These are phyloP conservation scores for Diaprepes abbreviatus DNA, from an alignment of 2,888 invertebrate species.

Conservation along the genomic window DNA sequence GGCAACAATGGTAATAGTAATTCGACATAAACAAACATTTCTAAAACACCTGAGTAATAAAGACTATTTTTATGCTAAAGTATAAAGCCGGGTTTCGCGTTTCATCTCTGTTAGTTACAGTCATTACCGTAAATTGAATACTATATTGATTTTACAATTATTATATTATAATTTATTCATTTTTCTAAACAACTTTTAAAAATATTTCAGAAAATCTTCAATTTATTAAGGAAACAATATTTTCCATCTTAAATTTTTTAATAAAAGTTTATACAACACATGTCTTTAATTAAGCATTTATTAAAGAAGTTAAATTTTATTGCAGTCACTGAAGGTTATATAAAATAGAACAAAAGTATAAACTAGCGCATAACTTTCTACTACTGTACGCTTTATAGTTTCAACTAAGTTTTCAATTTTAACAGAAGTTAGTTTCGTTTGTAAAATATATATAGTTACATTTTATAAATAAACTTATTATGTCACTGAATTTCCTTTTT, in stretches of 20 bases:
- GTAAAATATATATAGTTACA: constrained; percentile 43
- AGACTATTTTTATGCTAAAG: neutral
- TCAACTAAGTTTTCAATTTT: constrained; percentile 14
- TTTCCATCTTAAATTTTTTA: neutral
- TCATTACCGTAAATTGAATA: no score
- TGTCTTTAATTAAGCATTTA: constrained; percentile 22
- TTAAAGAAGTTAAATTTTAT: constrained; percentile 29
- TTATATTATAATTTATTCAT: no score
- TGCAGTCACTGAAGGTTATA: constrained; percentile 14
- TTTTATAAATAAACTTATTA: no score
- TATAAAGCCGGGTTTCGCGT: neutral
- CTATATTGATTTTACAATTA: no score
- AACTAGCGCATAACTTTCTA: constrained; percentile 11
- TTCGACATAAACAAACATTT: no score
- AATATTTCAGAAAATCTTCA: neutral
- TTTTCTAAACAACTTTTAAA: no score
- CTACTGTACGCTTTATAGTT: constrained; percentile 19
- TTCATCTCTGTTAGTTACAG: no score
- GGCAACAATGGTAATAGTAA: no score
- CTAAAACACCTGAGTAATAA: no score
- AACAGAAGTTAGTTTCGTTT: constrained; percentile 5
- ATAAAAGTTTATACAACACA: constrained; percentile 1
- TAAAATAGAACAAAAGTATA: constrained; percentile 10
- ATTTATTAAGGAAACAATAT: neutral
- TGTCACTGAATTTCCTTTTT: no score